A percentile compares a stretch with the other conserved stretches of the same genome.
These are phyloP conservation scores for Labeo catla DNA, from an alignment of 2,113 vertebrate genomes.

Conservation along the genomic window DNA sequence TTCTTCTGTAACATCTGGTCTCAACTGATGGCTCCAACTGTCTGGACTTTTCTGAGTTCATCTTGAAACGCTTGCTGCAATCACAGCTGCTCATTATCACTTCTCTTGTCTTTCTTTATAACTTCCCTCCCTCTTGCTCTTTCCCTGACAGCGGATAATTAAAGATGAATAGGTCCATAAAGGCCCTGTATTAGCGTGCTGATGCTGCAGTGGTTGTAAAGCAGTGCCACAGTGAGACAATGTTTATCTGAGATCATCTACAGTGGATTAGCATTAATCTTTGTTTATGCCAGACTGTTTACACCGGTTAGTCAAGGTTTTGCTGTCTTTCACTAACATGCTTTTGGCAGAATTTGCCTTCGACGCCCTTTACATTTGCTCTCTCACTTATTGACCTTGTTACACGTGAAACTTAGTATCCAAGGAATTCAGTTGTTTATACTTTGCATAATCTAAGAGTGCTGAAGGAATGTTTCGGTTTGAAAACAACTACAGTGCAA, in stretches of 20 bases:
- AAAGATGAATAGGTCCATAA: neutral
- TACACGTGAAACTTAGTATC: neutral
- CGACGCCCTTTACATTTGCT: neutral
- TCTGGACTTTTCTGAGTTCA: conserved; percentile 12
- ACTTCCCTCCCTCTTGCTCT: conserved; percentile 57
- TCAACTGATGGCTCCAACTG: conserved; percentile 4
- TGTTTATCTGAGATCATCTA: conserved; percentile 19
- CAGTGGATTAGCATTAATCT: conserved; percentile 14
- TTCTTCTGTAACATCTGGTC: conserved; percentile 13
- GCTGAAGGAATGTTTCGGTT: neutral
- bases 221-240: neutral
- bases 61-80: neutral
- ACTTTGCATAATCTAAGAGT: neutral
- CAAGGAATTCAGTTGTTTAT: neutral
- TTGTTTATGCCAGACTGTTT: conserved; percentile 3
- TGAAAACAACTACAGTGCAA: neutral
- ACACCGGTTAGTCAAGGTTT: neutral
- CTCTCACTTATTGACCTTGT: neutral
- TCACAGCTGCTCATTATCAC: conserved; percentile 6
- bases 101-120: neutral
- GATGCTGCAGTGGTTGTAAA: conserved; percentile 6
- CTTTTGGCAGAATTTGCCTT: neutral
- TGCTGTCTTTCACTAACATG: conserved; percentile 13
- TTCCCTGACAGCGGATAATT: conserved; percentile 10
- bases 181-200: neutral